phyloP scores from a whole-genome alignment of 2,797 vertebrate genomes.

The Cryptoprocta ferox region DNA sequence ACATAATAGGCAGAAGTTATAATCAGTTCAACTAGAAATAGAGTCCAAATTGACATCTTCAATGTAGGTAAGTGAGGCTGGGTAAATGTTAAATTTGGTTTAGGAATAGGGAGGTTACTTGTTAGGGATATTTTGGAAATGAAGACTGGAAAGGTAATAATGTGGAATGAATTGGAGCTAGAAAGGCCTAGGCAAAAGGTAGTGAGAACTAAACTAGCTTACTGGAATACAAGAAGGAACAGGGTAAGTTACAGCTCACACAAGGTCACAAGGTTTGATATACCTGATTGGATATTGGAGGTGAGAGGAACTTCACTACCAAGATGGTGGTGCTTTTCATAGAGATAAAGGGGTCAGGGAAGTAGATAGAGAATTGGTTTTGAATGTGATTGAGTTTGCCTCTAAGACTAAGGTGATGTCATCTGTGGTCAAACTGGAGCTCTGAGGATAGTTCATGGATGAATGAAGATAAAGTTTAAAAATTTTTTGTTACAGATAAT shows the following conservation, averaged over 20 bases:
- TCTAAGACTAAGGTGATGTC: not conserved
- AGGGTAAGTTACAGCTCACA: not conserved
- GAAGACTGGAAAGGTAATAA: not conserved
- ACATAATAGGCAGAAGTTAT: not conserved
- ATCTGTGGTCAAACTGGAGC: not conserved
- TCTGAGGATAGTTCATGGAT: not conserved
- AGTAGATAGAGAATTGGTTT: not conserved
- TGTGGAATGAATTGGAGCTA: not conserved
- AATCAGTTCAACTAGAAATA: not conserved
- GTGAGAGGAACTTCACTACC: not conserved
- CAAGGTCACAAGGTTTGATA: not conserved
- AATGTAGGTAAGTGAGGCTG: not conserved
- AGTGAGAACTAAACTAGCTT: not conserved
- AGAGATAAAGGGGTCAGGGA: not conserved
- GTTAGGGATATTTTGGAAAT: not conserved
- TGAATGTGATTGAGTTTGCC: not conserved
- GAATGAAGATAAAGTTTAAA: not conserved
- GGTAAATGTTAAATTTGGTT: not conserved
- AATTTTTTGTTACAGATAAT: not conserved
- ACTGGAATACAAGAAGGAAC: not conserved
- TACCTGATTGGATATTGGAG: not conserved
- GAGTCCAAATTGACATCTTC: not conserved
- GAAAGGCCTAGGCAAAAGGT: not conserved
- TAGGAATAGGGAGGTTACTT: not conserved
- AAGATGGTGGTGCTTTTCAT: not conserved